Percentiles rank a stretch among this genome's conserved stretches.
Evolutionary conservation across 2,797 vertebrate species (phyloP).

Genomic region (Spinus pinus): DNA sequence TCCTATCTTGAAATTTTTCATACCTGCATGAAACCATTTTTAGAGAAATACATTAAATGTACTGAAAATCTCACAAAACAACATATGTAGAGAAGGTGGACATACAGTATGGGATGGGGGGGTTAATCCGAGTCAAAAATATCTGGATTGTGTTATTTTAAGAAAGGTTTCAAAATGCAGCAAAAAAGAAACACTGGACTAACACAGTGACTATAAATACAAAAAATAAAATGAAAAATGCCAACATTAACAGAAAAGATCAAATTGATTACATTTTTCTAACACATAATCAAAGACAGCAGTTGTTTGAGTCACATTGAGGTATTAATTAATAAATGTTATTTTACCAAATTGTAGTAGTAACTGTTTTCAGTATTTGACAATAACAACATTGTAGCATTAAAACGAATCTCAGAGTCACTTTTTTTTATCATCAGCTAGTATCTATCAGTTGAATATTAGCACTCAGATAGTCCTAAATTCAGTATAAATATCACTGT

Average conservation of each 20-base stretch:
- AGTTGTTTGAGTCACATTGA: background rate
- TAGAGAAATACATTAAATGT: background rate
- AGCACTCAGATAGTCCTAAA: background rate
- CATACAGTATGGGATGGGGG: background rate
- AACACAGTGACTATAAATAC: background rate
- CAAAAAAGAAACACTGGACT: background rate
- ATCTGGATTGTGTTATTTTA: background rate
- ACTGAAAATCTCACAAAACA: background rate
- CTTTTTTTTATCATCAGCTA: background rate
- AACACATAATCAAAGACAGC: background rate
- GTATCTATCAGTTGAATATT: background rate
- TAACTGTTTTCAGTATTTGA: background rate
- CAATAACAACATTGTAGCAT: background rate
- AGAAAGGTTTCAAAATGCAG: background rate
- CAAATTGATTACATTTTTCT: background rate
- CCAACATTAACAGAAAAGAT: background rate
- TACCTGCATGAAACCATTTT: background rate
- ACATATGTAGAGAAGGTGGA: background rate
- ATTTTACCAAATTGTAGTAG: background rate
- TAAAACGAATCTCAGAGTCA: background rate
- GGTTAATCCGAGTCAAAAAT: background rate
- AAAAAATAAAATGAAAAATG: background rate
- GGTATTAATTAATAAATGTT: background rate
- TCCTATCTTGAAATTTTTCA: background rate
- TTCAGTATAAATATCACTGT: background rate